Percentiles rank a stretch among this genome's conserved stretches.
These are phyloP conservation scores for Pissodes strobi DNA, from an alignment of 1,140 invertebrate species.

Conservation along the genomic window DNA sequence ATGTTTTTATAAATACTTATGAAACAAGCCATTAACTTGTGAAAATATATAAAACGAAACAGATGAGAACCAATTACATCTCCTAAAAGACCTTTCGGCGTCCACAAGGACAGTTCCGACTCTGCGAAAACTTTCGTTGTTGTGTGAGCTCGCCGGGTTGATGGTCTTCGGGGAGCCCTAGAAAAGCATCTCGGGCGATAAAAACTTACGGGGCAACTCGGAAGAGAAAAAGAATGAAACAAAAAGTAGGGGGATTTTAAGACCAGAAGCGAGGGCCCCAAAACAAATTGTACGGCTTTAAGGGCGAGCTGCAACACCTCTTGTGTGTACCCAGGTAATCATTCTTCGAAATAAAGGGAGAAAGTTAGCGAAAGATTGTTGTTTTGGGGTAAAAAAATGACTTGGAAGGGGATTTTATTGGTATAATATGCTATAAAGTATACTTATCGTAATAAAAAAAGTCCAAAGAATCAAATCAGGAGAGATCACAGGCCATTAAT, in stretches of 20 bases:
- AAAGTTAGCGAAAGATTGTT: too few relatives aligned
- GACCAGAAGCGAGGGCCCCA: background rate
- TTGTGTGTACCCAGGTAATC: constrained; percentile 15
- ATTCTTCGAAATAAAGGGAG: constrained; percentile 21
- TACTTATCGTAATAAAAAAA: too few relatives aligned
- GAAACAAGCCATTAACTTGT: too few relatives aligned
- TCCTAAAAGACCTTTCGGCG: constrained; percentile 1
- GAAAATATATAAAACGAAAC: too few relatives aligned
- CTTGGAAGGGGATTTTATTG: too few relatives aligned
- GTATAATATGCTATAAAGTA: too few relatives aligned
- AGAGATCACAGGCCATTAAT: too few relatives aligned
- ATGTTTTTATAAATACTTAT: too few relatives aligned
- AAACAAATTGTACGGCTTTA: constrained; percentile 26
- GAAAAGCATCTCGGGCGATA: constrained; percentile 20
- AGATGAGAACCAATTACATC: constrained; percentile 10
- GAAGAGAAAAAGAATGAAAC: constrained; percentile 5
- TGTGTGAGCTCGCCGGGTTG: background rate
- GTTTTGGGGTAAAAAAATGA: too few relatives aligned
- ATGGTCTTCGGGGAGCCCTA: constrained; percentile 15
- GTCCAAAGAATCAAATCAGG: too few relatives aligned
- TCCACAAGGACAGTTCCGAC: constrained; percentile 6
- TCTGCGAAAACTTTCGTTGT: constrained; percentile 17
- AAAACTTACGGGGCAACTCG: constrained; percentile 9
- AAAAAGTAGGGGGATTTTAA: too few relatives aligned
- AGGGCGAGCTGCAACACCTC: constrained; percentile 25